Evolutionary conservation across 2,888 invertebrate species (phyloP).

Genomic region (Diogma glabrata): DNA sequence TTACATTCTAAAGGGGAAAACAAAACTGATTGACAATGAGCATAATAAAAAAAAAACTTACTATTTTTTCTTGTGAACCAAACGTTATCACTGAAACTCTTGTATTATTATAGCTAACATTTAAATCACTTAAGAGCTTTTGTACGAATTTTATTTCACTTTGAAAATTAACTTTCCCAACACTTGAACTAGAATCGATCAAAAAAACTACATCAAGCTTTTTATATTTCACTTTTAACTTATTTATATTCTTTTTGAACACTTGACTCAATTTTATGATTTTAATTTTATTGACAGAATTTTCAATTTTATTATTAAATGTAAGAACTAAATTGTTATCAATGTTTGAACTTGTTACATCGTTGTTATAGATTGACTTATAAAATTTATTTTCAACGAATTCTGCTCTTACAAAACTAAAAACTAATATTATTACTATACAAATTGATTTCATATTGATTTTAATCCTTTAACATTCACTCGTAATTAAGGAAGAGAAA

Average conservation of each 20-base stretch:
- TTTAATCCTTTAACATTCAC: too few species aligned
- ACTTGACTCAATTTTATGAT: constrained; percentile 35
- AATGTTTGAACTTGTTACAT: too few species aligned
- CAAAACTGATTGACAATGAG: not conserved
- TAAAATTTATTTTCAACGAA: too few species aligned
- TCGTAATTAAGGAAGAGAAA: too few species aligned
- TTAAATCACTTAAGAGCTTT: constrained; percentile 52
- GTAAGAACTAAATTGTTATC: too few species aligned
- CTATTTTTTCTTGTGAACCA: constrained; percentile 45
- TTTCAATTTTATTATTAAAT: constrained; percentile 6
- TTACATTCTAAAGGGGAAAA: too few species aligned
- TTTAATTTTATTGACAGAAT: constrained; percentile 12
- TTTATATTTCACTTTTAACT: constrained; percentile 33
- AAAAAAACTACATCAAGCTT: constrained; percentile 52
- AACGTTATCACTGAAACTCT: constrained; percentile 54
- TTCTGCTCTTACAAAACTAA: too few species aligned
- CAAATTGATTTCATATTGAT: too few species aligned
- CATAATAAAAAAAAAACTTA: constrained; percentile 25
- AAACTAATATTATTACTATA: too few species aligned
- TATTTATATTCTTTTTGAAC: constrained; percentile 43
- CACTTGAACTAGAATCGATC: constrained; percentile 57
- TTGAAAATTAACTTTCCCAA: constrained; percentile 50
- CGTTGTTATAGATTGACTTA: too few species aligned
- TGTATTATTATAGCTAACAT: constrained; percentile 49
- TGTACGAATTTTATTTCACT: constrained; percentile 56